Evolutionary conservation across 2,888 invertebrate genomes (phyloP), one percentile per base, ranked within the genome.

Genomic region (Hydroisotoma schaefferi): DNA sequence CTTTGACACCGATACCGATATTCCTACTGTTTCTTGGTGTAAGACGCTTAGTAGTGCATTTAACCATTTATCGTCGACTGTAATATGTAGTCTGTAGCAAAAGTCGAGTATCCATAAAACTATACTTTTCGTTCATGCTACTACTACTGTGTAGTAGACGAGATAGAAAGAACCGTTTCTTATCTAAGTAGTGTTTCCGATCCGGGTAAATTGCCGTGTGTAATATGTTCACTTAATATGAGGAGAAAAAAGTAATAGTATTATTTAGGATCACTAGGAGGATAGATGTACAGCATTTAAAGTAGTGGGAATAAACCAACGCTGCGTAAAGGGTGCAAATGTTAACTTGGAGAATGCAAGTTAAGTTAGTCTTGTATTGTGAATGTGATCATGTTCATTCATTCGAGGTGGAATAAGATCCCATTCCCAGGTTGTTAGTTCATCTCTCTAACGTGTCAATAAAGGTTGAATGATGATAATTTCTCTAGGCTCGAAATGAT

Each of bases 401-500:
- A 40, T 40, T 15, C n/a, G 40, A 40, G 40, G 20, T 40, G 5
- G 5, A 20, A 40, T 15, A 18, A 10, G 40, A 15, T 8, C 33
- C 15, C 15, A 15, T 33, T 10, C n/a, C 40, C 20, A 5, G 8
- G 40, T 40, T 18, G 40, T 40, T 40, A 15, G 40, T 40, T 15
- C 40, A 40, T 40, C 40, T 40, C 40, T 40, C 40, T 40, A 47
- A 53, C 15, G 8, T 43, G 26, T 43, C 43, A 33, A 6, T 48
- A 57, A 54, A 40, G 46, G 46, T 26, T 44, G 1, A 49, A 51
- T 26, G 40, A 48, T 43, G 52, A 57, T 56, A 47, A 51, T 56
- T 53, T 49, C 53, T 49, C 54, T n/a, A n/a, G n/a, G n/a, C n/a
- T n/a, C 55, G 55, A 68, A 68, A 68, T 68, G 70, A 67, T 68